phyloP scores from a whole-genome alignment of 2,888 invertebrate genomes.

The Synanthedon vespiformis region DNA sequence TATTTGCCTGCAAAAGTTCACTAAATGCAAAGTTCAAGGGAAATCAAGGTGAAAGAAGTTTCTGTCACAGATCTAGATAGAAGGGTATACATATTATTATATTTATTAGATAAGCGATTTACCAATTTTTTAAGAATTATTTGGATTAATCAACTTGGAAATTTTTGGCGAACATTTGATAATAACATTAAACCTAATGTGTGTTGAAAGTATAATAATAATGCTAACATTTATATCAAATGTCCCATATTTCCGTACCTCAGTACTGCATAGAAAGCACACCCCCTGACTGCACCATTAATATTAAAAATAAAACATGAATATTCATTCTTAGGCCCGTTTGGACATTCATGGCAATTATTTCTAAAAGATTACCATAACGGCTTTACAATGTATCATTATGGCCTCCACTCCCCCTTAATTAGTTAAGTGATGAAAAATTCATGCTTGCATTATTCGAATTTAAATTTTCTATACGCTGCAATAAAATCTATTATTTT shows the following conservation, averaged over 20 bases:
- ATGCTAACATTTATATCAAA: background rate
- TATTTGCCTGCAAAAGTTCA: too few species aligned
- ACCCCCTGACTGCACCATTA: background rate
- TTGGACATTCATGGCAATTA: slow-evolving; percentile 19
- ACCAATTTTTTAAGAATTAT: too few species aligned
- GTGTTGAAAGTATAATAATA: background rate
- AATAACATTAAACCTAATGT: background rate
- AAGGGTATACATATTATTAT: too few species aligned
- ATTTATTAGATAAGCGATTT: too few species aligned
- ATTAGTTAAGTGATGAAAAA: slow-evolving; percentile 20
- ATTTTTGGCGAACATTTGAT: too few species aligned
- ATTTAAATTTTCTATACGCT: background rate
- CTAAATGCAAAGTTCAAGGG: too few species aligned
- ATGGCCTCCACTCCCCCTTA: slow-evolving; percentile 31
- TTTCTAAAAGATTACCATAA: slow-evolving; percentile 29
- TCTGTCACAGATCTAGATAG: too few species aligned
- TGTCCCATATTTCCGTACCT: background rate
- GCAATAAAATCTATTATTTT: background rate
- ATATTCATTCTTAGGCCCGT: slow-evolving; percentile 19
- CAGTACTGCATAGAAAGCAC: background rate
- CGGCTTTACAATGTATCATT: slow-evolving; percentile 24
- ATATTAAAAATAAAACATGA: slow-evolving; percentile 10
- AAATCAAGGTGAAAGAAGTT: too few species aligned
- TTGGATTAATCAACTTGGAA: too few species aligned
- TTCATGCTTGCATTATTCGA: background rate